These are phyloP conservation scores for Darevskia mixta DNA, from an alignment of 2,797 vertebrate genomes.

Conservation along the genomic window DNA sequence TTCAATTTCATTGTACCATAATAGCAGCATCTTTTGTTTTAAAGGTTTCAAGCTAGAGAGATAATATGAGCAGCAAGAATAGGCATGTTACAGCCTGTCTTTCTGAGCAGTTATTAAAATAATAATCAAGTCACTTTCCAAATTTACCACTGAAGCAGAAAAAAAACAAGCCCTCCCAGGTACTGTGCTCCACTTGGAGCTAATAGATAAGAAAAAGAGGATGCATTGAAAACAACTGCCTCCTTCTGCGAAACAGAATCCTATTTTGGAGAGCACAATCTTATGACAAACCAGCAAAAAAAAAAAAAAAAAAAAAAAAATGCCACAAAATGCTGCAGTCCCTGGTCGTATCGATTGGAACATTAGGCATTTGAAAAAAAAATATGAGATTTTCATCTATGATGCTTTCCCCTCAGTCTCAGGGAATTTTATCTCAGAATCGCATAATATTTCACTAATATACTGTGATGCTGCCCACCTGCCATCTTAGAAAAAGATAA, in stretches of 20 bases:
- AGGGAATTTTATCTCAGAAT: conserved; percentile 12
- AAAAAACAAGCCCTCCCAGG: background rate
- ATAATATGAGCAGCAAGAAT: background rate
- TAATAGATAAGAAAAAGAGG: background rate
- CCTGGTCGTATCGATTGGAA: background rate
- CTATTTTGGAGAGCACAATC: background rate
- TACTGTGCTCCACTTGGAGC: background rate
- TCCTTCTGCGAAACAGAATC: conserved; percentile 2
- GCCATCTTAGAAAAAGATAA: background rate
- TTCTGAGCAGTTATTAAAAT: accelerated
- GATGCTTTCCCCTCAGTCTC: background rate
- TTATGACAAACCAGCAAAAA: background rate
- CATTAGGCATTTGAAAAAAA: conserved; percentile 14
- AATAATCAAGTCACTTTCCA: background rate
- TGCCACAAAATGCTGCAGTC: background rate
- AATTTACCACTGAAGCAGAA: background rate
- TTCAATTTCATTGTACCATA: background rate
- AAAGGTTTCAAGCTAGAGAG: background rate
- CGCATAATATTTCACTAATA: background rate
- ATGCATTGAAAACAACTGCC: background rate
- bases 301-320: no score
- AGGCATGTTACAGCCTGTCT: accelerated
- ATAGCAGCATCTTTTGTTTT: background rate
- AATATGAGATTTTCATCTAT: conserved; percentile 5
- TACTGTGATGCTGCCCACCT: background rate